phyloP scores from a whole-genome alignment of 2,113 vertebrate species.

The Chelonoidis abingdonii region DNA sequence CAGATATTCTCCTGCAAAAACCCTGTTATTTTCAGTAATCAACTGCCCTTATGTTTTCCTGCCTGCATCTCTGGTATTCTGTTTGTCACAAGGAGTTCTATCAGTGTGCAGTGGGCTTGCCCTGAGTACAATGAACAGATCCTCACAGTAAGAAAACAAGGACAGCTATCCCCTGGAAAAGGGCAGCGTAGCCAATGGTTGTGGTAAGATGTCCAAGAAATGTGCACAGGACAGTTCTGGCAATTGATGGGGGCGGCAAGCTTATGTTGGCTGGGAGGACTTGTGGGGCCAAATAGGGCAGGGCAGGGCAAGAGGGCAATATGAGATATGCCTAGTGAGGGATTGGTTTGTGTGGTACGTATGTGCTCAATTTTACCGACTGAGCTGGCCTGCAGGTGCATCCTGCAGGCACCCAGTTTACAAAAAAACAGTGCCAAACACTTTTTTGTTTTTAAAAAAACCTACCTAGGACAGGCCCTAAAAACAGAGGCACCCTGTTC shows the following conservation, averaged over 20 bases:
- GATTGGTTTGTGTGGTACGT: neutral
- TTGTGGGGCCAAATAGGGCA: neutral
- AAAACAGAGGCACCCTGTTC: neutral
- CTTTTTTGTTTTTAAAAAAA: neutral
- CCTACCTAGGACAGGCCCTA: neutral
- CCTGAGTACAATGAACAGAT: neutral
- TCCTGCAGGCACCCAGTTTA: neutral
- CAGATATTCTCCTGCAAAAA: neutral
- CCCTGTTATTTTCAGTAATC: neutral
- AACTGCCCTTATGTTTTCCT: neutral
- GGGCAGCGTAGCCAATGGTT: neutral
- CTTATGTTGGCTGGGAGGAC: neutral
- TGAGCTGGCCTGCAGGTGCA: neutral
- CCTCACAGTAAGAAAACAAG: neutral
- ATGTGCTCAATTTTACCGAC: accelerated
- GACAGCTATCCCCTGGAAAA: neutral
- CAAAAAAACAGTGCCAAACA: neutral
- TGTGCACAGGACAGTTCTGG: accelerated
- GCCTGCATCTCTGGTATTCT: neutral
- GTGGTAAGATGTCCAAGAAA: neutral
- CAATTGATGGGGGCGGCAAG: neutral
- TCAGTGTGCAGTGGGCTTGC: neutral
- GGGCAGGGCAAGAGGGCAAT: neutral
- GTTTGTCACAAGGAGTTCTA: neutral
- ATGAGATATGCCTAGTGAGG: neutral